Evolutionary conservation across 2,797 vertebrate species (phyloP).

Genomic region (Mareca penelope): DNA sequence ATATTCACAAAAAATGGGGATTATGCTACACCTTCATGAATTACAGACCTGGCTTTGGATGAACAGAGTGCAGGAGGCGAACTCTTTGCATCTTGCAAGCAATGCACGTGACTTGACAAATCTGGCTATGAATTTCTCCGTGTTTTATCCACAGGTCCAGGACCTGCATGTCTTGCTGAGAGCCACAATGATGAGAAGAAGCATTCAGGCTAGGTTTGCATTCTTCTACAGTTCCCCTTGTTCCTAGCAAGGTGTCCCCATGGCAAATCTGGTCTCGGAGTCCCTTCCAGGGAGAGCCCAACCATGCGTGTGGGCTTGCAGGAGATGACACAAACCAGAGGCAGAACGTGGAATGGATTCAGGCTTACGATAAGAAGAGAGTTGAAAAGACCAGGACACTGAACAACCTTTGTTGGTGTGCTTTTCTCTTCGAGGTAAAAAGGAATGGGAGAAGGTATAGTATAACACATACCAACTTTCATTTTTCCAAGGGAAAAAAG

Average conservation of each 20-base stretch:
- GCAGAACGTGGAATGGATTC: not conserved
- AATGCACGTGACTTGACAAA: not conserved
- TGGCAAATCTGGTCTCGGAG: not conserved
- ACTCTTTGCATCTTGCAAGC: not conserved
- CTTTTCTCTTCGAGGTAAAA: not conserved
- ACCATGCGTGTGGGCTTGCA: accelerated
- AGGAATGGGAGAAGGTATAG: not conserved
- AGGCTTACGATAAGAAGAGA: not conserved
- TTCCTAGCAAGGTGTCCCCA: not conserved
- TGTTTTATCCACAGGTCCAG: not conserved
- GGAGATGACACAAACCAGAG: not conserved
- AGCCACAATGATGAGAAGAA: not conserved
- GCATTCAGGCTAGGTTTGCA: not conserved
- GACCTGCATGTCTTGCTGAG: not conserved
- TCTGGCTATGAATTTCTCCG: not conserved
- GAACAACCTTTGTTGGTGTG: not conserved
- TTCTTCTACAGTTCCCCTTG: not conserved
- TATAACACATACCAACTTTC: not conserved
- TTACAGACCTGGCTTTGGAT: not conserved
- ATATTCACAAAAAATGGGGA: not conserved
- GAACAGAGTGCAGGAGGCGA: not conserved
- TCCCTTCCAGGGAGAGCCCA: not conserved
- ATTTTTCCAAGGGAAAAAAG: conserved; percentile 45
- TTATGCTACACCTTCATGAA: not conserved
- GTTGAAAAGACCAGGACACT: not conserved